Evolutionary conservation across 2,888 invertebrate genomes (phyloP), one percentile per base, ranked within the genome.

Genomic region (Cacoxenus indagator): DNA sequence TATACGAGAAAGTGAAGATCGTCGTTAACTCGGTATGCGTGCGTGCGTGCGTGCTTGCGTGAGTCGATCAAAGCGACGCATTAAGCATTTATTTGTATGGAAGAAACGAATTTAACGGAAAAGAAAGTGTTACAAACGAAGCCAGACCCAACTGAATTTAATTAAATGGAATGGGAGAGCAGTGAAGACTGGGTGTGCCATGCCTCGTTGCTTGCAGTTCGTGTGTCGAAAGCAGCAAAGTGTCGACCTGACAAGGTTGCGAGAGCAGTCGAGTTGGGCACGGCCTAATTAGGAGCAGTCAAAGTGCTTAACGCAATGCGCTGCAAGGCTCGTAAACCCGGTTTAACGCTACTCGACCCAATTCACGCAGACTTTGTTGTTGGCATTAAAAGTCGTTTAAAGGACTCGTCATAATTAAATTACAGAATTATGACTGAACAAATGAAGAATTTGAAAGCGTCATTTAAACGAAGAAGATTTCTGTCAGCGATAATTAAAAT

Each of bases 71-170:
- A 14, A 6, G 46, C n/a, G 22, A 54, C 14, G 24, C 54, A 54
- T 24, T 54, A 26, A 26, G 26, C 22, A 14, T 54, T 54, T 54
- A 11, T n/a, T n/a, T 57, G 45, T 37, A 37, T 37, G 37, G 14
- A 37, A 14, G 14, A 37, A 37, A 37, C 37, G 14, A n/a, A n/a
- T n/a, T 37, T 11, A 67, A 27, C 45, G 19, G 62, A 72, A 75
- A 73, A 75, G 76, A 76, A 76, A 76, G 76, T 75, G 70, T 73
- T 73, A 71, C 70, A 48, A 70, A 68, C 65, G 69, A 70, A 65
- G 54, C 65, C 14, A 26, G 45, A 46, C 51, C 17, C 48, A 61
- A 64, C 45, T 64, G 46, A 48, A 27, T 27, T 29, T n/a, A 31
- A 48, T 8, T 24, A 45, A 31, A 62, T 22, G n/a, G n/a, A 45